Conservation (phyloP, 2,113 vertebrate species). For the Empidonax traillii region DNA sequence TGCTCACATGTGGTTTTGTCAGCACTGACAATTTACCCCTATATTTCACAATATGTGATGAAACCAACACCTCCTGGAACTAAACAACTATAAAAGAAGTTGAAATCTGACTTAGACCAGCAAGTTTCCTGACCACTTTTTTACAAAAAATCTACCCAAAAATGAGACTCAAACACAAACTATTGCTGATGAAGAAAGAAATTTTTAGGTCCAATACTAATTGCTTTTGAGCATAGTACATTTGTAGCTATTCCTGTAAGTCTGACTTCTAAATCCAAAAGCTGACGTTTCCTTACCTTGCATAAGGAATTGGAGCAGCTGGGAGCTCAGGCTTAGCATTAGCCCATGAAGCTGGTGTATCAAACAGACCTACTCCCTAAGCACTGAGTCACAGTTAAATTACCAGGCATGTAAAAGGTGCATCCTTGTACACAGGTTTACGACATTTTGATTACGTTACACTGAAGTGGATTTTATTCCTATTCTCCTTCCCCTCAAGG, state of each 20-base stretch:
- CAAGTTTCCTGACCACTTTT: neutral
- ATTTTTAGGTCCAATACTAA: neutral
- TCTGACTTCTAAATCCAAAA: neutral
- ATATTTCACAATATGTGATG: neutral
- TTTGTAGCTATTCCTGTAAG: neutral
- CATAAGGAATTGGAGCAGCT: neutral
- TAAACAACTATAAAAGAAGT: neutral
- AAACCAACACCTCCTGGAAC: neutral
- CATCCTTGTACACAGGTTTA: neutral
- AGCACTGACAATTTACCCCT: neutral
- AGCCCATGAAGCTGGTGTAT: rapidly evolving
- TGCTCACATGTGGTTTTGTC: neutral
- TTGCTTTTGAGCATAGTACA: neutral
- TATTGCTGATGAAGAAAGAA: neutral
- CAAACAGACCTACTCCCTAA: neutral
- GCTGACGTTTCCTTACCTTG: neutral
- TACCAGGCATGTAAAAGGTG: neutral
- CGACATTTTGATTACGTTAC: neutral
- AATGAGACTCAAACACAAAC: neutral
- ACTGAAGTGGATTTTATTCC: neutral
- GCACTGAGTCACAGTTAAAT: neutral
- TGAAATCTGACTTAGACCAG: neutral
- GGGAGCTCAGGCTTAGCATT: neutral
- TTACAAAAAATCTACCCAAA: neutral
- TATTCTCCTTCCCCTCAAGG: neutral